Evolutionary conservation across 2,888 invertebrate species (phyloP).

Genomic region (Thalpophila matura): DNA sequence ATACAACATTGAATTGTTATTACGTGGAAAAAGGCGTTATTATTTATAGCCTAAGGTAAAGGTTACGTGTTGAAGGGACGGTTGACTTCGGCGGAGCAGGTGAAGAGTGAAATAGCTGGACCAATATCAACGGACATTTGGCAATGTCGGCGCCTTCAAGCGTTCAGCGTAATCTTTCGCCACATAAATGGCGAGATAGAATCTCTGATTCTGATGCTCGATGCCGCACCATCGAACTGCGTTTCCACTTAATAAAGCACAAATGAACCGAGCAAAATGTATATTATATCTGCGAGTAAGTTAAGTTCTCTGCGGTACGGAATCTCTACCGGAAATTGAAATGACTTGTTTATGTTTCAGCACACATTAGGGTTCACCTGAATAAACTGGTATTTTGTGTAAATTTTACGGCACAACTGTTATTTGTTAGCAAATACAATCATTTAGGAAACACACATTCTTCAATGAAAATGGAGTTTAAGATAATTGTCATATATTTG

Average conservation of each 20-base stretch:
- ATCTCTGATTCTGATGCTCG: conserved; percentile 62
- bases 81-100: conserved; percentile 45
- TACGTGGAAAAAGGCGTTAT: conserved; percentile 14
- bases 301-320: conserved; percentile 57
- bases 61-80: conserved; percentile 10
- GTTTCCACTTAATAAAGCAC: conserved; percentile 85
- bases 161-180: conserved; percentile 61
- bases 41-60: conserved; percentile 35
- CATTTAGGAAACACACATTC: not conserved
- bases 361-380: conserved; percentile 40
- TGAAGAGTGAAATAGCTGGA: conserved; percentile 55
- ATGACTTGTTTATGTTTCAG: conserved; percentile 66
- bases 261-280: conserved; percentile 82
- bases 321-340: conserved; percentile 70
- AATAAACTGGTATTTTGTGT: conserved; percentile 10
- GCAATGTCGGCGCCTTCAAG: conserved; percentile 32
- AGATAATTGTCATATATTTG: no score
- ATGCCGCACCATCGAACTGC: conserved; percentile 63
- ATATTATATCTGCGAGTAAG: conserved; percentile 74
- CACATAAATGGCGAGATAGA: conserved; percentile 62
- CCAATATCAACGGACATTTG: conserved; percentile 52
- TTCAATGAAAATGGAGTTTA: no score
- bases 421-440: not conserved
- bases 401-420: conserved; percentile 1
- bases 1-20: conserved; percentile 3